These are phyloP conservation scores for Theodoxus fluviatilis DNA, from an alignment of 2,888 invertebrate genomes.

Conservation along the genomic window DNA sequence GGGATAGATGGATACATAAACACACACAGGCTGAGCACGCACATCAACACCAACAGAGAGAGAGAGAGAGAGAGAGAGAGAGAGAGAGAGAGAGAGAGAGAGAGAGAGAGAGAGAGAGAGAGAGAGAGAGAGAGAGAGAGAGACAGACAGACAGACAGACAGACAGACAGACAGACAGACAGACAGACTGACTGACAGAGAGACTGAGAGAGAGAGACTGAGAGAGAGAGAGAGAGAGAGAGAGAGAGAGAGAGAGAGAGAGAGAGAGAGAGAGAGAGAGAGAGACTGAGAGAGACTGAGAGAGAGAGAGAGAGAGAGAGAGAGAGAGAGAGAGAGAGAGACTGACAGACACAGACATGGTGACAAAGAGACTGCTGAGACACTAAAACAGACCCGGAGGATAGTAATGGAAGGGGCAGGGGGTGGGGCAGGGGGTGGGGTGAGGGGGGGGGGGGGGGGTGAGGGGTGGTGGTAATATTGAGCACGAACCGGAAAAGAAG, in stretches of 20 bases:
- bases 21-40: slow-evolving; percentile 2
- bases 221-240: not conserved
- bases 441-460: not conserved
- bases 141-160: slow-evolving; percentile 5
- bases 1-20: too few species aligned
- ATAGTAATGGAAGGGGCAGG: not conserved
- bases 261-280: slow-evolving; percentile 20
- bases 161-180: slow-evolving; percentile 1
- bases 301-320: slow-evolving; percentile 22
- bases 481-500: too few species aligned
- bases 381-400: not conserved
- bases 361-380: not conserved
- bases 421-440: not conserved
- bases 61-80: slow-evolving; percentile 12
- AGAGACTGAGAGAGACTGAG: slow-evolving; percentile 18
- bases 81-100: not conserved
- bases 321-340: slow-evolving; percentile 8
- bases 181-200: not conserved
- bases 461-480: not conserved
- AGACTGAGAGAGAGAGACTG: not conserved
- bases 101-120: not conserved
- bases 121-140: not conserved
- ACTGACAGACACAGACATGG: not conserved
- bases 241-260: not conserved
- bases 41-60: too few species aligned